Evolutionary conservation across 37 sponge, comb jelly and placozoan species (phyloP).

Genomic region (Mnemiopsis leidyi): DNA sequence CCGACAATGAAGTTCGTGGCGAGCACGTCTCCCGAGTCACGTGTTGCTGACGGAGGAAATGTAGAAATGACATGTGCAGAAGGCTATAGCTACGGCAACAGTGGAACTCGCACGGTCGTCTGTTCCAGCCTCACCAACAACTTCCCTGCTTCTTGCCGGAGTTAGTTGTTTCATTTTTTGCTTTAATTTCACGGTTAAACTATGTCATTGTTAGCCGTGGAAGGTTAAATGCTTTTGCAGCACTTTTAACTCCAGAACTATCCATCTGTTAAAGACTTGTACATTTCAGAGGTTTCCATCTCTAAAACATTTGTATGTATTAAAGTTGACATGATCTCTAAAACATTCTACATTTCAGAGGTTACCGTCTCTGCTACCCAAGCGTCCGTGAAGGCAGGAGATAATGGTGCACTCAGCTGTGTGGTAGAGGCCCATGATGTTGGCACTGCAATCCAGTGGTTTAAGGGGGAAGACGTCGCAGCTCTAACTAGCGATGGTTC

Average conservation of each 20-base stretch:
- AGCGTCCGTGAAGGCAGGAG: neutral
- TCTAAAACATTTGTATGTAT: too few species aligned
- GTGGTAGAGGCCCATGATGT: neutral
- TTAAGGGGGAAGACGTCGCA: neutral
- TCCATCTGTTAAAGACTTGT: too few species aligned
- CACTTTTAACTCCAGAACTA: too few species aligned
- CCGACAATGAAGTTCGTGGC: neutral
- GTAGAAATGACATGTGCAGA: conserved; percentile 13
- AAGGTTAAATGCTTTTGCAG: too few species aligned
- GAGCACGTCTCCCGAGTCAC: neutral
- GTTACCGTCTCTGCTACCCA: neutral
- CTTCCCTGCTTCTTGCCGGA: conserved; percentile 59
- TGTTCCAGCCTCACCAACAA: neutral
- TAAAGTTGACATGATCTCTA: too few species aligned
- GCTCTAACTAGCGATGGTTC: neutral
- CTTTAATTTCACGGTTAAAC: too few species aligned
- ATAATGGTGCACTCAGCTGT: neutral
- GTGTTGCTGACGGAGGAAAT: neutral
- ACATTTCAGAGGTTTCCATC: too few species aligned
- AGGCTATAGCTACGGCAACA: neutral
- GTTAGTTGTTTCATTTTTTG: too few species aligned
- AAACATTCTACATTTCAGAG: too few species aligned
- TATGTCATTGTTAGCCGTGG: too few species aligned
- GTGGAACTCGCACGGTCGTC: neutral
- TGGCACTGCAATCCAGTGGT: conserved; percentile 8